Percentiles rank a stretch among this genome's conserved stretches.
These are phyloP conservation scores for Meandrina meandrites DNA, from an alignment of 92 coral and sea anemone species.

Conservation along the genomic window DNA sequence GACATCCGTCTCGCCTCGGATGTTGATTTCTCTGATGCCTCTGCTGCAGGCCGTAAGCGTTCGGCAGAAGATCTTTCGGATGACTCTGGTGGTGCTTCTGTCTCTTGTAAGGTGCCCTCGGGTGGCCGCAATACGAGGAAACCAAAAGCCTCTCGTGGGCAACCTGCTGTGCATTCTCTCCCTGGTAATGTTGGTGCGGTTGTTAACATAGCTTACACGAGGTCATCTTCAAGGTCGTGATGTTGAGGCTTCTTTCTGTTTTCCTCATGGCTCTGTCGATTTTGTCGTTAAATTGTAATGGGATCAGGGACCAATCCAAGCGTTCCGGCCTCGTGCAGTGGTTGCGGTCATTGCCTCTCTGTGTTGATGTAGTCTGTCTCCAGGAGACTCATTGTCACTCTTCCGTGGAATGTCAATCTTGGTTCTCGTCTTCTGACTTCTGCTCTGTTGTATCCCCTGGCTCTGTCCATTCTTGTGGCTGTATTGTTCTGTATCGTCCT, in stretches of 20 bases:
- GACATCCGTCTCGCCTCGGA: no score
- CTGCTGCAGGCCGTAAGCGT: no score
- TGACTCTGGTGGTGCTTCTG: no score
- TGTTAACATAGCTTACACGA: no score
- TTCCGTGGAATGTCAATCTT: neutral
- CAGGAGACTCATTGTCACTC: conserved; percentile 44
- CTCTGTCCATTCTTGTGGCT: neutral
- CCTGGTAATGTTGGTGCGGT: no score
- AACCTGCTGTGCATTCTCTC: no score
- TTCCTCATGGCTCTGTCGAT: neutral
- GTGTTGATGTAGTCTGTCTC: conserved; percentile 27
- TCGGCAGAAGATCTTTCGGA: no score
- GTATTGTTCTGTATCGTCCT: neutral
- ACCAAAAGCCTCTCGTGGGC: no score
- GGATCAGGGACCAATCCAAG: conserved; percentile 29
- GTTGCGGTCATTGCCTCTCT: neutral
- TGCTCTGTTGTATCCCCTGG: neutral
- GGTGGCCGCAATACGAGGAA: no score
- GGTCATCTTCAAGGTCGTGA: no score
- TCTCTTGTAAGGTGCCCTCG: no score
- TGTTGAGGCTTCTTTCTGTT: neutral
- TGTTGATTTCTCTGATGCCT: no score
- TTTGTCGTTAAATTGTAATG: conserved; percentile 40
- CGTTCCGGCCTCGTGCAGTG: conserved; percentile 32
- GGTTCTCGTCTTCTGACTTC: conserved; percentile 32